Base-by-base conservation (phyloP, 2,888 invertebrate species). In the Protophormia terraenovae region DNA sequence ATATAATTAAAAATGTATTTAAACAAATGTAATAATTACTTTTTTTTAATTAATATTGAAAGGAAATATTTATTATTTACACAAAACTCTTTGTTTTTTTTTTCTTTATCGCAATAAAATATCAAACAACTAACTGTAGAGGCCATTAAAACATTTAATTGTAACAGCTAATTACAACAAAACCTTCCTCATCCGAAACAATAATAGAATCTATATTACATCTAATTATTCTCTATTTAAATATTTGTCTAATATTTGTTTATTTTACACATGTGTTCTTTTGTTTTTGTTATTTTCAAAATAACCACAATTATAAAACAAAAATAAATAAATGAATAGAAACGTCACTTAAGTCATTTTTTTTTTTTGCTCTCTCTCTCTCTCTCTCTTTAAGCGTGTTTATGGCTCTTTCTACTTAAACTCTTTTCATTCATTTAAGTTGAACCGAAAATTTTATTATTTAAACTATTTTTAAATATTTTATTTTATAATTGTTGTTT, bases 381-480 rank as follows among this genome's bases (percentile, higher is more conserved):
- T 35, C 32, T 53, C 8, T n/a, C 2, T 35, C 12, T 16, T 38
- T 5, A 2, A 3, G 47, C 1, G 50, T 22, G 3, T 22, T 19
- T 50, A 10, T n/a, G n/a, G n/a, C n/a, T 41, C 14, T 41, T 41
- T 41, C n/a, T 14, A 27, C 24, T n/a, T 22, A 24, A 24, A 16
- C 38, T 64, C 38, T 22, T 22, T 14, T 41, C 35, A n/a, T n/a
- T n/a, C n/a, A n/a, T n/a, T n/a, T n/a, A n/a, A n/a, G n/a, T n/a
- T n/a, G n/a, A n/a, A n/a, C n/a, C n/a, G n/a, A n/a, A n/a, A n/a
- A n/a, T n/a, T n/a, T n/a, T n/a, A n/a, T n/a, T n/a, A 55, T n/a
- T 8, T 29, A n/a, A 69, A 87, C 84, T 86, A 77, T 69, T 86
- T 88, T 77, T 83, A 71, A 75, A 58, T 62, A 83, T 79, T 69